A percentile compares a stretch with the other conserved stretches of the same genome.
Evolutionary conservation across 2,797 vertebrate genomes (phyloP).

Genomic region (Delichon dasypus): DNA sequence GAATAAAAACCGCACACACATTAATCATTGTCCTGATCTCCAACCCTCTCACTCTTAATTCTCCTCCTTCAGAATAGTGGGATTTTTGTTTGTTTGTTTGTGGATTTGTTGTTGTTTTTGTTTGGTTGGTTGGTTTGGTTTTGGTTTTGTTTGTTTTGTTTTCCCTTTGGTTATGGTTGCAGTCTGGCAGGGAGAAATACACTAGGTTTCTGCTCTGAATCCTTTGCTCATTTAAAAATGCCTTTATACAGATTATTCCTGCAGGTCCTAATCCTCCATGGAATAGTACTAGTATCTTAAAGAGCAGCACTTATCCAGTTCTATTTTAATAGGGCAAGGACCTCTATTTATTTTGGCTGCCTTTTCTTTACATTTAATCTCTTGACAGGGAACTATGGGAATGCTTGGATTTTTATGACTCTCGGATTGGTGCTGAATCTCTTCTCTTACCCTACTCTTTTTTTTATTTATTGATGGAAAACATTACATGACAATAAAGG

Average conservation of each 20-base stretch:
- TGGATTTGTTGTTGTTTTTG: no score
- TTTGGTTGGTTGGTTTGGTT: no score
- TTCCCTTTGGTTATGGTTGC: not conserved
- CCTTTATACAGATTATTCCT: not conserved
- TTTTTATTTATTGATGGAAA: not conserved
- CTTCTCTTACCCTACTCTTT: not conserved
- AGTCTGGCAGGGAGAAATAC: not conserved
- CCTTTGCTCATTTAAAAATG: not conserved
- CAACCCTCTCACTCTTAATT: not conserved
- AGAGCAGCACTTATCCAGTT: not conserved
- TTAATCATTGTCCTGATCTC: not conserved
- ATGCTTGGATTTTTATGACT: not conserved
- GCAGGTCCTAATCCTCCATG: not conserved
- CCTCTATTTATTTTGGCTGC: not conserved
- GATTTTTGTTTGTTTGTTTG: no score
- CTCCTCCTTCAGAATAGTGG: not conserved
- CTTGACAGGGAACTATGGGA: not conserved
- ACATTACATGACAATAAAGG: not conserved
- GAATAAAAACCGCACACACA: not conserved
- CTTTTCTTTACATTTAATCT: not conserved
- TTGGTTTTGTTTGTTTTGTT: no score
- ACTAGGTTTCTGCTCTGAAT: not conserved
- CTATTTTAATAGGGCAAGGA: not conserved
- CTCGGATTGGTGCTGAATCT: not conserved
- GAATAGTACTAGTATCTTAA: not conserved